Percentiles rank a stretch among this genome's conserved stretches.
Evolutionary conservation across 1,140 invertebrate species (phyloP).

Genomic region (Ephestia elutella): DNA sequence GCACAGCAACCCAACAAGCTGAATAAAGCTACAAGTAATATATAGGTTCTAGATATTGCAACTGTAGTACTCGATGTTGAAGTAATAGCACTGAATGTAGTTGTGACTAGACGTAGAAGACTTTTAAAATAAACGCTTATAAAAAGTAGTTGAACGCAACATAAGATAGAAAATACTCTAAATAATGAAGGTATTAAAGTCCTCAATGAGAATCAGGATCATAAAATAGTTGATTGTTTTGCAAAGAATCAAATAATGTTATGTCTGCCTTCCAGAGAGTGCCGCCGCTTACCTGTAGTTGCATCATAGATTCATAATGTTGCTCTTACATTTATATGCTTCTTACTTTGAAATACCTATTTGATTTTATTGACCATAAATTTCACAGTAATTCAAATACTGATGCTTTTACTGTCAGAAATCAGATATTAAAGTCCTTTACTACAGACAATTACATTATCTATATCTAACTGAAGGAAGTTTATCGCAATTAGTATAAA

Average conservation of each 20-base stretch:
- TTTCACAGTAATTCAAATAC: too few relatives aligned
- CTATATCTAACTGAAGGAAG: too few relatives aligned
- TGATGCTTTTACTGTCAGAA: too few relatives aligned
- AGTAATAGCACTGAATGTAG: not conserved
- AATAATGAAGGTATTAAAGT: not conserved
- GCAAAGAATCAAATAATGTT: not conserved
- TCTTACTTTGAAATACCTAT: too few relatives aligned
- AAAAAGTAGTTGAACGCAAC: too few relatives aligned
- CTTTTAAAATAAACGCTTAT: too few relatives aligned
- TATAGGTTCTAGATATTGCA: not conserved
- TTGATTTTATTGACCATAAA: too few relatives aligned
- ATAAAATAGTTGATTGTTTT: not conserved
- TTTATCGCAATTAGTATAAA: too few relatives aligned
- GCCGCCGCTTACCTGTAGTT: not conserved
- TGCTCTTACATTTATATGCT: not conserved
- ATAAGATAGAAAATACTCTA: too few relatives aligned
- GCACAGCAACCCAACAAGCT: not conserved
- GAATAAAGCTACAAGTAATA: not conserved
- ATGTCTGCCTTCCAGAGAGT: not conserved
- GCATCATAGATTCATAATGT: not conserved
- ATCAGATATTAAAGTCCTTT: too few relatives aligned
- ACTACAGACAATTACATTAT: too few relatives aligned
- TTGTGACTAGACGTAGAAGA: too few relatives aligned
- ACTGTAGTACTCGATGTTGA: not conserved
- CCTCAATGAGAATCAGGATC: not conserved